phyloP scores from a whole-genome alignment of 2,888 invertebrate genomes.

The Agrotis segetum region DNA sequence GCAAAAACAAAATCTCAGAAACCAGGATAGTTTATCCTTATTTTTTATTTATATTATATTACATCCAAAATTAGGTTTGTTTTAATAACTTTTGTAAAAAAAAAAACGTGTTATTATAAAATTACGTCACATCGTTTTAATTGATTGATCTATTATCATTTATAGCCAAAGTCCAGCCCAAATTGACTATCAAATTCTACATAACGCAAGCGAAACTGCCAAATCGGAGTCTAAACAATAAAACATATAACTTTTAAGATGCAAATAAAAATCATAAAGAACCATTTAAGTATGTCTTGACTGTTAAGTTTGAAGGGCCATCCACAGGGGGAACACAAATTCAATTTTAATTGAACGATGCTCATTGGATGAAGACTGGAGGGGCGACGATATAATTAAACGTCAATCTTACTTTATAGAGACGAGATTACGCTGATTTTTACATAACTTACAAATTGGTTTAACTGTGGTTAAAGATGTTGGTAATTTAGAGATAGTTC shows the following conservation, averaged over 20 bases:
- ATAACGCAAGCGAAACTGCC: too few species aligned
- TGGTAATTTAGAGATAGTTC: background rate
- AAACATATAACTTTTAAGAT: background rate
- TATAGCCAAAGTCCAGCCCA: too few species aligned
- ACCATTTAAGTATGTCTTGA: conserved; percentile 54
- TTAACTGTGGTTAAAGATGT: background rate
- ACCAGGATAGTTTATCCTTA: too few species aligned
- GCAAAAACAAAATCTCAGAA: too few species aligned
- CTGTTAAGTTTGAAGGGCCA: conserved; percentile 68
- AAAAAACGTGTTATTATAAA: too few species aligned
- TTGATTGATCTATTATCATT: too few species aligned
- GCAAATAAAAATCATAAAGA: conserved; percentile 49
- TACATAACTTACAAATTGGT: conserved; percentile 40
- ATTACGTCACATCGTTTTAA: too few species aligned
- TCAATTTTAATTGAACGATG: conserved; percentile 86
- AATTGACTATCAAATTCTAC: too few species aligned
- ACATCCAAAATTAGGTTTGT: too few species aligned
- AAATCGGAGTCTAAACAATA: background rate
- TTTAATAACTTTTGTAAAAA: too few species aligned
- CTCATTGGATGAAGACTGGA: conserved; percentile 80
- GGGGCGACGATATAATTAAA: conserved; percentile 73
- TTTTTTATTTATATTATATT: too few species aligned
- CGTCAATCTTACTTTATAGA: conserved; percentile 71
- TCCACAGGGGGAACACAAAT: conserved; percentile 79
- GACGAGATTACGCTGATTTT: conserved; percentile 60